Conservation (phyloP, 2,113 vertebrate genomes). For the mouse (Mus musculus) region DNA sequence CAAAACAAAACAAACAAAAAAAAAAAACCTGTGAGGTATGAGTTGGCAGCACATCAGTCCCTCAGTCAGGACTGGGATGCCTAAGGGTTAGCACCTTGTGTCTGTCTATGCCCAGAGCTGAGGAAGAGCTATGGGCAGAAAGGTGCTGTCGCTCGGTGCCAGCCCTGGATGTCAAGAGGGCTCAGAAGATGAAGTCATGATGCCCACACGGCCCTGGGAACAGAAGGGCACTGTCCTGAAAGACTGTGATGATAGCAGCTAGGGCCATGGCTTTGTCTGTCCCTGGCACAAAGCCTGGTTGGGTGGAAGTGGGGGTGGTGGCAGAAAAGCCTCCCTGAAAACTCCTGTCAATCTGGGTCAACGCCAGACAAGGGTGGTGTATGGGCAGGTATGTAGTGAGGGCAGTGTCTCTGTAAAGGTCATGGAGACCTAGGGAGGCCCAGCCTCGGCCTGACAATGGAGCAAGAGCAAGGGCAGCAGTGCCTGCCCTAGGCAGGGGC, state of each 20-base stretch:
- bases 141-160: slow-evolving; percentile 38
- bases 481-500: slow-evolving; percentile 72
- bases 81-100: not conserved
- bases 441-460: slow-evolving; percentile 27
- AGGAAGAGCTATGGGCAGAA: slow-evolving; percentile 17
- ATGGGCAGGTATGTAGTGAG: slow-evolving; percentile 48
- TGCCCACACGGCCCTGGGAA: slow-evolving; percentile 63
- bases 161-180: slow-evolving; percentile 30
- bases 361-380: slow-evolving; percentile 46
- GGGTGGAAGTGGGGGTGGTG: slow-evolving; percentile 53
- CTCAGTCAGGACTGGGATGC: not conserved
- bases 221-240: slow-evolving; percentile 78
- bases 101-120: not conserved
- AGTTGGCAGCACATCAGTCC: not conserved
- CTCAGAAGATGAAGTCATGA: slow-evolving; percentile 72
- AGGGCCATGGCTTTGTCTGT: slow-evolving; percentile 72
- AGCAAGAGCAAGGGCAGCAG: slow-evolving; percentile 53
- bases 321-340: slow-evolving; percentile 14
- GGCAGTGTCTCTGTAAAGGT: slow-evolving; percentile 33
- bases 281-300: slow-evolving; percentile 68
- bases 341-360: slow-evolving; percentile 23
- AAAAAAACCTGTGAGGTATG: not conserved
- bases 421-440: slow-evolving; percentile 25
- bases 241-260: slow-evolving; percentile 63
- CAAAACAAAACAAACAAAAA: no score